A percentile compares a stretch with the other conserved stretches of the same genome.
These are phyloP conservation scores for Halcyon smyrnensis DNA, from an alignment of 2,797 vertebrate genomes.

Conservation along the genomic window DNA sequence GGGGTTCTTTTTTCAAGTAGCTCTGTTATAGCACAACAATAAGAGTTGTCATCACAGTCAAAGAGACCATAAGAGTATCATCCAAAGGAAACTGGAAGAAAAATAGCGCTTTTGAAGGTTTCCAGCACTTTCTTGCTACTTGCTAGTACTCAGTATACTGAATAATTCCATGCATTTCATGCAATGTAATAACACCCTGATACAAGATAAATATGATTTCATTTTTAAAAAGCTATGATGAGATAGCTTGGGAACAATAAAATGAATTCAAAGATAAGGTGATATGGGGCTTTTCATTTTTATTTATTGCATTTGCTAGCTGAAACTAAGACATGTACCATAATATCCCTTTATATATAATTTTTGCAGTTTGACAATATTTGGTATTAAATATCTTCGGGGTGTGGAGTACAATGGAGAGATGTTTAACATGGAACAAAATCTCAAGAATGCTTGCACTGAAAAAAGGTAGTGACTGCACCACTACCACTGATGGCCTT, in stretches of 20 bases:
- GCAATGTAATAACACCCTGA: constrained; percentile 1
- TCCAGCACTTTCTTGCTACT: constrained; percentile 1
- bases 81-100: neutral
- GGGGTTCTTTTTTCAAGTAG: neutral
- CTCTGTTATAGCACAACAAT: neutral
- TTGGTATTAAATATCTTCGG: neutral
- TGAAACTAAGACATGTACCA: neutral
- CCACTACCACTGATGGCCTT: neutral
- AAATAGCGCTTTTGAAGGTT: neutral
- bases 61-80: neutral
- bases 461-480: neutral
- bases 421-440: neutral
- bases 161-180: constrained; percentile 16
- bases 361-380: neutral
- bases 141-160: constrained; percentile 9
- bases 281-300: constrained; percentile 29
- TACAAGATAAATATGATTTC: neutral
- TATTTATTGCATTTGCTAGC: neutral
- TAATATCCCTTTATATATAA: neutral
- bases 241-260: constrained; percentile 52
- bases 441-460: neutral
- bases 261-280: constrained; percentile 16
- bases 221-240: constrained; percentile 5
- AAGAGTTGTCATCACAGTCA: neutral
- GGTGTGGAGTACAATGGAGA: neutral